Base-by-base conservation (phyloP, 2,113 vertebrate species). In the Saccopteryx bilineata region DNA sequence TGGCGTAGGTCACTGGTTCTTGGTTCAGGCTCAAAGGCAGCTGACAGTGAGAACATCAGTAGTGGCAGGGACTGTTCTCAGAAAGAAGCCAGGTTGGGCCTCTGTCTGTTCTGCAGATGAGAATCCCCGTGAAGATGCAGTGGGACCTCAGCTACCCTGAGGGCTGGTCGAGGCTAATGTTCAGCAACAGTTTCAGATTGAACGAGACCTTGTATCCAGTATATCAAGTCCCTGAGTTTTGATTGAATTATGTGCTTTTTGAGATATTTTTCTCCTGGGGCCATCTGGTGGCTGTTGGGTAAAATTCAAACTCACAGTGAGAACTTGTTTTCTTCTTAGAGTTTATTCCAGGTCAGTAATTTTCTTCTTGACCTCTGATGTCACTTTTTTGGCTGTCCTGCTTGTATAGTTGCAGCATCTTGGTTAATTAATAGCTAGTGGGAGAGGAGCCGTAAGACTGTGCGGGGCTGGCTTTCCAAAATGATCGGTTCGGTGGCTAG, bases 251-350 rank as follows among this genome's bases (percentile, higher is more conserved):
- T 76, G 26, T 58, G 9, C 7, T 80, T 75, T 91, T 72, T 39
- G 74, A 83, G 48, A 48, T 46, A 7, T 24, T 24, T 31, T 24
- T 21, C 23, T 28, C 24, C 14, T 8, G 31, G 75, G 76, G 86
- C 80, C 96, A 95, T 90, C 80, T 95, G 95, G 92, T 92, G 93
- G 93, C 61, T 88, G 9, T 46, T 71, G 93, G 52, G 21, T 88
- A 91, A 96, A 96, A 91, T 56, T 92, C 66, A 82, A 69, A 52
- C 48, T 80, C 90, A 63, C 50, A 75, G 3, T 78, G 69, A 93
- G 24, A 87, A 46, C 28, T 52, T 2, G 0, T 3, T 60, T 75
- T 14, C 46, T 76, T 5, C 46, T 56, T 15, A 26, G 68, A 39
- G 60, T 94, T 83, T 79, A 87, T 75, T 93, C 66, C 33, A 54